A percentile compares a stretch with the other conserved stretches of the same genome.
These are phyloP conservation scores for Torymus aiolomorphi DNA, from an alignment of 2,888 invertebrate genomes.

Conservation along the genomic window DNA sequence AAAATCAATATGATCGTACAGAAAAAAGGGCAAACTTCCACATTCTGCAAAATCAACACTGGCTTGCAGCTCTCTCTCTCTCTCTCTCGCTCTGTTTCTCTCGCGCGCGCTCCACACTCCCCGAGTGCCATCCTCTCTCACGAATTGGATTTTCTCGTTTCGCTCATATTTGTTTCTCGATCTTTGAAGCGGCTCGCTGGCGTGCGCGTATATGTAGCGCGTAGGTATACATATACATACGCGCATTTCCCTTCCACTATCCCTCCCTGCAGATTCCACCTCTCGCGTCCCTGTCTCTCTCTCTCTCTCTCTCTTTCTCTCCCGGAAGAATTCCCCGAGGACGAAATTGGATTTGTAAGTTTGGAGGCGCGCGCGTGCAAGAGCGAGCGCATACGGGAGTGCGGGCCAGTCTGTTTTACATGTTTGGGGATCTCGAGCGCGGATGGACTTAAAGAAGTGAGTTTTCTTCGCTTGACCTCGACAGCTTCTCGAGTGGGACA, in stretches of 20 bases:
- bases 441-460: conserved; percentile 53
- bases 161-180: conserved; percentile 42
- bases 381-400: conserved; percentile 41
- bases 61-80: not conserved
- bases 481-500: conserved; percentile 9
- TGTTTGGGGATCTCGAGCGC: conserved; percentile 48
- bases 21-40: not conserved
- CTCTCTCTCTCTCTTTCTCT: not conserved
- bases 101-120: not conserved
- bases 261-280: not conserved
- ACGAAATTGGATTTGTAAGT: conserved; percentile 68
- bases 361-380: conserved; percentile 48
- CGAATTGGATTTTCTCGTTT: conserved; percentile 40
- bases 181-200: conserved; percentile 5
- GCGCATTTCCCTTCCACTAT: not conserved
- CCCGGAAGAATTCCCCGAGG: conserved; percentile 48
- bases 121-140: not conserved
- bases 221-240: not conserved
- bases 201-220: not conserved
- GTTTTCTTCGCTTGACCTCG: conserved; percentile 44
- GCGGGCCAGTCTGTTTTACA: conserved; percentile 50
- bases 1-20: no score
- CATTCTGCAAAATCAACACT: conserved; percentile 11
- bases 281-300: not conserved
- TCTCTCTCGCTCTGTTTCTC: no score